Evolutionary conservation across 2,113 vertebrate genomes (phyloP).

Genomic region (Ciconia maguari): DNA sequence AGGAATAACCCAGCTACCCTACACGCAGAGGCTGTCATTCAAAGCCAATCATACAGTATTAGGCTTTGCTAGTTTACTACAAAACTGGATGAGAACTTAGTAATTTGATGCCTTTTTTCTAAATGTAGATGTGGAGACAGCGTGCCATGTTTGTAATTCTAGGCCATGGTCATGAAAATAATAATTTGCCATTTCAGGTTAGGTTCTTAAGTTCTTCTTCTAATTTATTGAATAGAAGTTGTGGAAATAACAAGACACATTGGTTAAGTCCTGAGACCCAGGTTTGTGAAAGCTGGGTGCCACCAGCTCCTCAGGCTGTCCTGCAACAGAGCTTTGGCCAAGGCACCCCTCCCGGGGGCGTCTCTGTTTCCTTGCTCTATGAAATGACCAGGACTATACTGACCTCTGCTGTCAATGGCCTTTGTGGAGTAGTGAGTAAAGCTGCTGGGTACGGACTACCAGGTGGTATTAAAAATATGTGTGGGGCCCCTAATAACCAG

Average conservation of each 20-base stretch:
- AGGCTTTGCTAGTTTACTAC: not conserved
- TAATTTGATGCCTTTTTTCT: not conserved
- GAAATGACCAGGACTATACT: not conserved
- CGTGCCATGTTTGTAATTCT: not conserved
- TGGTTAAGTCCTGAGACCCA: not conserved
- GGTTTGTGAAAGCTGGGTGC: not conserved
- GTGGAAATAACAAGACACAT: not conserved
- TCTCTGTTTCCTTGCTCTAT: not conserved
- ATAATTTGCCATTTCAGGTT: not conserved
- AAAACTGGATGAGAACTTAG: not conserved
- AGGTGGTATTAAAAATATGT: not conserved
- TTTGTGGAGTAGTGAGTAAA: not conserved
- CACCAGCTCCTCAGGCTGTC: not conserved
- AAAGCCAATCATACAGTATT: not conserved
- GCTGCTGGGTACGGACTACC: not conserved
- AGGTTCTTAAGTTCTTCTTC: not conserved
- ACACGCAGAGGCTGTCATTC: not conserved
- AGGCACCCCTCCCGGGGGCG: fast-evolving
- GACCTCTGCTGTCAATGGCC: not conserved
- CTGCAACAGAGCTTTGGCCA: not conserved
- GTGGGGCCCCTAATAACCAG: not conserved
- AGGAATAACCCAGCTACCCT: not conserved
- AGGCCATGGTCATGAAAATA: not conserved
- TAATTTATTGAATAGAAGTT: not conserved
- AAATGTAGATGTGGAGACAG: not conserved